These are phyloP conservation scores for Brachypodius melanocephalos DNA, from an alignment of 2,113 vertebrate genomes.

Conservation along the genomic window DNA sequence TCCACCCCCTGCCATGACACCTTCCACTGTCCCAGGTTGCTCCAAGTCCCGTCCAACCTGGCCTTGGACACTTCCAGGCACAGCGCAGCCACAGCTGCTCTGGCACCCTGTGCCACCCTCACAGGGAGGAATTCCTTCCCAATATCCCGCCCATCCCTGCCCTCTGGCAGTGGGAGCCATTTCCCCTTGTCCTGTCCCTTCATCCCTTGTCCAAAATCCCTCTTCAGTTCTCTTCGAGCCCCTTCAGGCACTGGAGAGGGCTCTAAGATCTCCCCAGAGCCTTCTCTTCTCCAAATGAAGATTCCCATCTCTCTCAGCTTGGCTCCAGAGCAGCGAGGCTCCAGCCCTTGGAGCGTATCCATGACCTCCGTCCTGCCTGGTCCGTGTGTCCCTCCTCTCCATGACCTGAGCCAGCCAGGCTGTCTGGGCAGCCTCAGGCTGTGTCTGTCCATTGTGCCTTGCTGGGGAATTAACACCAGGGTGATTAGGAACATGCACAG, in stretches of 20 bases:
- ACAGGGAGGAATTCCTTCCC: neutral
- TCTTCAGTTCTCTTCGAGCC: neutral
- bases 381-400: neutral
- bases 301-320: neutral
- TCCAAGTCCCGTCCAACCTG: neutral
- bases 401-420: neutral
- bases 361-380: neutral
- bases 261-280: neutral
- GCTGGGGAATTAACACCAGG: neutral
- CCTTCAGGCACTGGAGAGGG: neutral
- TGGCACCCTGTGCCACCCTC: neutral
- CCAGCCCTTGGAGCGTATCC: neutral
- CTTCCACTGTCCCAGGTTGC: fast-evolving
- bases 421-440: neutral
- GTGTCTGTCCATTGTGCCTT: neutral
- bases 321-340: neutral
- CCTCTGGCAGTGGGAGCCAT: neutral
- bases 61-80: fast-evolving
- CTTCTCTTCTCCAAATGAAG: neutral
- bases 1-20: neutral
- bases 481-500: neutral
- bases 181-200: neutral
- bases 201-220: neutral
- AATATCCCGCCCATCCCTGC: fast-evolving
- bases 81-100: neutral